phyloP scores from a whole-genome alignment of 2,888 invertebrate genomes.

The Imbricaverruca yamaguchii region DNA sequence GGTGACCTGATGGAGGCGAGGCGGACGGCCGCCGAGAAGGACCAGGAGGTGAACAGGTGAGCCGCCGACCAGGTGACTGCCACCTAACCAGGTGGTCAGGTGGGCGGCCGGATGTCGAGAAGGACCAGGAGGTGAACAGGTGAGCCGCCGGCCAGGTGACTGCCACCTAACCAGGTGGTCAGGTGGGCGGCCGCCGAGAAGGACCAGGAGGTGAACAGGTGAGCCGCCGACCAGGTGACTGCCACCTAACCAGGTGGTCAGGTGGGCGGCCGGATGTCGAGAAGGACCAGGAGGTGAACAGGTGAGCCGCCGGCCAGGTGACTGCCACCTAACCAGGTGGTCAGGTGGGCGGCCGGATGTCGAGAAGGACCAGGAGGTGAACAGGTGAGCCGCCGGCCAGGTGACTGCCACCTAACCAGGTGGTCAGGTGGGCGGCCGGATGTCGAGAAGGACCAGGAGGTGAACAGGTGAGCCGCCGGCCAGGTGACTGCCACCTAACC shows the following conservation, averaged over 20 bases:
- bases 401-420: no score
- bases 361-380: slow-evolving; percentile 92
- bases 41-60: slow-evolving; percentile 68
- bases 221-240: background rate
- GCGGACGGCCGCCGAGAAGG: slow-evolving; percentile 91
- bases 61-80: background rate
- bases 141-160: slow-evolving; percentile 14
- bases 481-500: no score
- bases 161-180: no score
- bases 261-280: slow-evolving; percentile 82
- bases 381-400: slow-evolving; percentile 34
- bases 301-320: slow-evolving; percentile 28
- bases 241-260: no score
- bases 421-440: slow-evolving; percentile 64
- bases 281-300: slow-evolving; percentile 84
- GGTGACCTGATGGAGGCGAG: slow-evolving; percentile 89
- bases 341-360: slow-evolving; percentile 71
- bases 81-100: no score
- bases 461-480: slow-evolving; percentile 42
- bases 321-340: no score
- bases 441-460: slow-evolving; percentile 94
- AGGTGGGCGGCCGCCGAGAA: slow-evolving; percentile 93
- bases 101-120: slow-evolving; percentile 82
- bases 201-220: slow-evolving; percentile 73
- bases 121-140: slow-evolving; percentile 78